phyloP scores from a whole-genome alignment of 64 coral and sea anemone species.

The Montipora sp. region DNA sequence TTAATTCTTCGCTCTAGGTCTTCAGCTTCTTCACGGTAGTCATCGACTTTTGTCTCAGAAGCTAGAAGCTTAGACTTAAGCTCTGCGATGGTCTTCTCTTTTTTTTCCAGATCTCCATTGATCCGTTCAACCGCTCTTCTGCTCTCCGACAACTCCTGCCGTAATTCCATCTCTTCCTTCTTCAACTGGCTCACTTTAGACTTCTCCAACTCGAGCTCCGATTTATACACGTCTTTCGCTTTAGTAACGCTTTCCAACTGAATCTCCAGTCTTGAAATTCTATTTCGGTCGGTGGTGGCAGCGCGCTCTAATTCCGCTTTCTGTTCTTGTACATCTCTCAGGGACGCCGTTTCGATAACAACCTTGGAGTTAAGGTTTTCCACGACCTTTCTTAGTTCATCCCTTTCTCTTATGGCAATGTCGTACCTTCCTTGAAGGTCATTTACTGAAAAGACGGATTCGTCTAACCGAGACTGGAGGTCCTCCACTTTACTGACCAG shows the following conservation, averaged over 20 bases:
- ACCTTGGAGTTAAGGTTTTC: conserved; percentile 73
- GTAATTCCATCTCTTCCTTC: conserved; percentile 69
- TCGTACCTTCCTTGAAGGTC: conserved; percentile 74
- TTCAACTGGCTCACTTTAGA: conserved; percentile 59
- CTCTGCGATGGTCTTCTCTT: conserved; percentile 86
- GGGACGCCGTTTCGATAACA: conserved; percentile 37
- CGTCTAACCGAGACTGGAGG: conserved; percentile 67
- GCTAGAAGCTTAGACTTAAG: conserved; percentile 56
- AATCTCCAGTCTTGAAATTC: conserved; percentile 69
- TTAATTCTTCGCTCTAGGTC: conserved; percentile 59
- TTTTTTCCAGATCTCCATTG: conserved; percentile 77
- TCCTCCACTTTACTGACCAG: conserved; percentile 73
- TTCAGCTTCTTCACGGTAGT: conserved; percentile 57
- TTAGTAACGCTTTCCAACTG: conserved; percentile 70
- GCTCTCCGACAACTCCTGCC: conserved; percentile 74
- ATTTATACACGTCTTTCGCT: conserved; percentile 73
- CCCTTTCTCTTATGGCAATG: conserved; percentile 71
- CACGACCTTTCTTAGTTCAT: conserved; percentile 79
- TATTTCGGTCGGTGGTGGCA: conserved; percentile 52
- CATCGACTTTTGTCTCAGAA: conserved; percentile 79
- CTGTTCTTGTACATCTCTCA: conserved; percentile 50
- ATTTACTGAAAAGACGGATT: conserved; percentile 55
- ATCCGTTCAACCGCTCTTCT: conserved; percentile 66
- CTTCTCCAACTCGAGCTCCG: conserved; percentile 73
- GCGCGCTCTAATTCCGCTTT: conserved; percentile 55